A percentile compares a stretch with the other conserved stretches of the same genome.
phyloP scores from a whole-genome alignment of 2,888 invertebrate species.

The Sympetrum striolatum region DNA sequence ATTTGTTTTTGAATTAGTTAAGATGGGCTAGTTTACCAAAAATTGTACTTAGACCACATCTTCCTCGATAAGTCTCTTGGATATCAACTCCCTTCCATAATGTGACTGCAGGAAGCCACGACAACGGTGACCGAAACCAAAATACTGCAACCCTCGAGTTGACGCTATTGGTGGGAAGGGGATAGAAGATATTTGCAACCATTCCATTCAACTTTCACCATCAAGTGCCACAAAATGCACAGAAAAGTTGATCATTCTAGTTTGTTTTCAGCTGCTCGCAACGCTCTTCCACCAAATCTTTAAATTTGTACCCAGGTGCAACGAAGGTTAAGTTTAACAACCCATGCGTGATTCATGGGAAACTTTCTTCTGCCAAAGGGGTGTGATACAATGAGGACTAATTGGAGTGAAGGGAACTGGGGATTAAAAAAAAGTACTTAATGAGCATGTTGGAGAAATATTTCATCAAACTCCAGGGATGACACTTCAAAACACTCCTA shows the following conservation, averaged over 20 bases:
- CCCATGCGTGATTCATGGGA: not conserved
- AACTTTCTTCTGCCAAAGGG: not conserved
- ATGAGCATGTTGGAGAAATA: not conserved
- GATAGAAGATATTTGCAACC: not conserved
- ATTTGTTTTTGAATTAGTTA: not conserved
- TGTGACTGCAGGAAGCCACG: not conserved
- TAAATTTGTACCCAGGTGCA: conserved; percentile 24
- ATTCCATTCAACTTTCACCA: not conserved
- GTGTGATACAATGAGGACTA: not conserved
- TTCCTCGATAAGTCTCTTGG: not conserved
- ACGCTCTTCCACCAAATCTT: not conserved
- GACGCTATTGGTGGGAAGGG: not conserved
- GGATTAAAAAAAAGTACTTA: not conserved
- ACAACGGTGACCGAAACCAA: not conserved
- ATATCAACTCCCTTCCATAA: not conserved
- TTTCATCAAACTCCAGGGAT: not conserved
- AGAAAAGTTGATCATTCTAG: not conserved
- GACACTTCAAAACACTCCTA: not conserved
- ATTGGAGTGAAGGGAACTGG: not conserved
- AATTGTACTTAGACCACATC: not conserved
- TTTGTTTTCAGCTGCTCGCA: not conserved
- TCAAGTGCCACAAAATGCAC: not conserved
- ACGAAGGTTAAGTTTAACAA: conserved; percentile 7
- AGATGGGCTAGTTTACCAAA: not conserved
- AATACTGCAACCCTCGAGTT: not conserved